phyloP scores from a whole-genome alignment of 2,888 invertebrate species.

The Papilio demoleus region DNA sequence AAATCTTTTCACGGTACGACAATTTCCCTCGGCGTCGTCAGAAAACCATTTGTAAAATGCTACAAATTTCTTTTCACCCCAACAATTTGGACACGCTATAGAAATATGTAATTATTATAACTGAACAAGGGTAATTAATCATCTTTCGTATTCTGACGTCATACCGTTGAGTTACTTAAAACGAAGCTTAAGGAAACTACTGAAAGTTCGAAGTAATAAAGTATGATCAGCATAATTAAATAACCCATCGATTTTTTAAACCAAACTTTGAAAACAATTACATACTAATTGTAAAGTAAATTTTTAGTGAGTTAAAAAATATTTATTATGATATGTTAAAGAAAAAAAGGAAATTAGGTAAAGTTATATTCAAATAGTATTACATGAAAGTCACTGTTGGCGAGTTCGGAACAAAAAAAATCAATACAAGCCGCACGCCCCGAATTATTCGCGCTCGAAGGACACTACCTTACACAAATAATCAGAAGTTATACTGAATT shows the following conservation, averaged over 20 bases:
- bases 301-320: constrained; percentile 32
- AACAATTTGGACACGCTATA: constrained; percentile 19
- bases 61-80: constrained; percentile 12
- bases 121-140: constrained; percentile 20
- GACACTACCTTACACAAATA: constrained; percentile 53
- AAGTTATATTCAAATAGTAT: constrained; percentile 61
- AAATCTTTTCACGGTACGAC: constrained; percentile 26
- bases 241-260: background rate
- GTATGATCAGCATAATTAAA: background rate
- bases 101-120: constrained; percentile 18
- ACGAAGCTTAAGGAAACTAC: constrained; percentile 5
- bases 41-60: constrained; percentile 20
- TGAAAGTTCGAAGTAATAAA: constrained; percentile 4
- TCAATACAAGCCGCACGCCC: constrained; percentile 67
- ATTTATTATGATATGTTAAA: too few relatives aligned
- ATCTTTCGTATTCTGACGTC: constrained; percentile 15
- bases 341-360: too few relatives aligned
- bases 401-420: constrained; percentile 68
- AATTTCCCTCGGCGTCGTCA: constrained; percentile 20
- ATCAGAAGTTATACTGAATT: constrained; percentile 46
- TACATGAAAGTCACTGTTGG: constrained; percentile 55
- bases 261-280: background rate
- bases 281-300: background rate
- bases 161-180: background rate
- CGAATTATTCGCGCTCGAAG: constrained; percentile 60